Percentiles rank a stretch among this genome's conserved stretches.
Evolutionary conservation across 2,888 invertebrate species (phyloP).

Genomic region (Punctoribates punctum): DNA sequence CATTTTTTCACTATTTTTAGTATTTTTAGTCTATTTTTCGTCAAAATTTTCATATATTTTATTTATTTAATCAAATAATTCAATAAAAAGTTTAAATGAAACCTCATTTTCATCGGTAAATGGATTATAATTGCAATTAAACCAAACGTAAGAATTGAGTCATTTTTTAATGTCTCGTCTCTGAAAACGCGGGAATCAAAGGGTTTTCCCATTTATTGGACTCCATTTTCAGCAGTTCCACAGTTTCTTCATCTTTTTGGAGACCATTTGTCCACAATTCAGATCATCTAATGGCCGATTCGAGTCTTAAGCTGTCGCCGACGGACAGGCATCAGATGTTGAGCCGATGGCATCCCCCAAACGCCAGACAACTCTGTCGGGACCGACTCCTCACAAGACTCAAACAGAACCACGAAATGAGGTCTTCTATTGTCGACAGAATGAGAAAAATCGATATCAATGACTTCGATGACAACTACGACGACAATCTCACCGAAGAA

Average conservation of each 20-base stretch:
- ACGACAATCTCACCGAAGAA: not conserved
- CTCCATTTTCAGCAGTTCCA: too few species aligned
- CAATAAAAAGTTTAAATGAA: too few species aligned
- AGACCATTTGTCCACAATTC: not conserved
- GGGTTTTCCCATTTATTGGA: too few species aligned
- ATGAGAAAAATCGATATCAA: conserved; percentile 28
- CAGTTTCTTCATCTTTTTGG: not conserved
- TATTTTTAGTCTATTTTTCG: too few species aligned
- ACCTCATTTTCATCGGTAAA: too few species aligned
- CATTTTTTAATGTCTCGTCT: too few species aligned
- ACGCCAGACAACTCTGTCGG: not conserved
- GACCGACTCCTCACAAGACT: conserved; percentile 7
- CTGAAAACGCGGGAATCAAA: too few species aligned
- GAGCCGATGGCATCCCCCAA: conserved; percentile 17
- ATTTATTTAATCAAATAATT: too few species aligned
- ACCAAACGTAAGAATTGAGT: too few species aligned
- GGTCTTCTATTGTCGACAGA: conserved; percentile 16
- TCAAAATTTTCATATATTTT: too few species aligned
- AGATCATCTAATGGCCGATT: not conserved
- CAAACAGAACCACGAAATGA: conserved; percentile 16
- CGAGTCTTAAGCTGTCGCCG: not conserved
- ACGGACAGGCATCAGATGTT: not conserved
- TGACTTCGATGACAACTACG: not conserved
- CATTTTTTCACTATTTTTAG: too few species aligned
- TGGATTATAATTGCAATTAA: too few species aligned